Base-by-base conservation (phyloP, 2,888 invertebrate genomes). In the Drosophila subquinaria region DNA sequence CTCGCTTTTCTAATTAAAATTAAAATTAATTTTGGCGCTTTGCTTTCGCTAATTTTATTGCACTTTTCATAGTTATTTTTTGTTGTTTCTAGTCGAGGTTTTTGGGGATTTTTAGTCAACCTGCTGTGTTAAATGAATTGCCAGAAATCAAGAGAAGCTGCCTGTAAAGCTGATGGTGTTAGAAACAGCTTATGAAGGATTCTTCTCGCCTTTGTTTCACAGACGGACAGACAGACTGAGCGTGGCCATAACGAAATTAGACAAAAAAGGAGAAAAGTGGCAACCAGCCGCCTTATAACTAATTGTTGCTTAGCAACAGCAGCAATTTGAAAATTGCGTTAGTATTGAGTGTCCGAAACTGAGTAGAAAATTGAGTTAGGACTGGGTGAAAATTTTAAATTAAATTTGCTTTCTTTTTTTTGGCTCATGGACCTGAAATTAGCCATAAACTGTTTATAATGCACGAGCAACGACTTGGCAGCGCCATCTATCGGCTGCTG, bases 1-100 rank as follows among this genome's bases (percentile, higher is more conserved):
- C 36, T 43, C 40, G 57, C 51, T 67, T 63, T 64, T 67, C 66
- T 76, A 88, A 88, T 87, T 86, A 83, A 86, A 86, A 88, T 82
- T 74, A 73, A 81, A 81, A 85, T 82, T 77, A 79, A 79, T 88
- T 69, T 85, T 72, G 61, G 40, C 59, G 51, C 48, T 40, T 60
- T 45, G 20, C 52, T 59, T 13, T 11, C 33, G 62, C 70, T 84
- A 76, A 81, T 82, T 84, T 72, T 64, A 82, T 63, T 63, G 70
- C 73, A 80, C 38, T 69, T 73, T 69, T 55, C 56, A 75, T 78
- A 67, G 82, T 66, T 53, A 47, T 43, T 9, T 6, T 30, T 33
- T 35, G 43, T 17, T 15, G 6, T 47, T 57, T 38, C 27, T 40
- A 15, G 15, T 35, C 43, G 20, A 13, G 30, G 23, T 50, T 33